Conservation (phyloP, 2,888 invertebrate genomes). For the Hyposoter dolosus region DNA sequence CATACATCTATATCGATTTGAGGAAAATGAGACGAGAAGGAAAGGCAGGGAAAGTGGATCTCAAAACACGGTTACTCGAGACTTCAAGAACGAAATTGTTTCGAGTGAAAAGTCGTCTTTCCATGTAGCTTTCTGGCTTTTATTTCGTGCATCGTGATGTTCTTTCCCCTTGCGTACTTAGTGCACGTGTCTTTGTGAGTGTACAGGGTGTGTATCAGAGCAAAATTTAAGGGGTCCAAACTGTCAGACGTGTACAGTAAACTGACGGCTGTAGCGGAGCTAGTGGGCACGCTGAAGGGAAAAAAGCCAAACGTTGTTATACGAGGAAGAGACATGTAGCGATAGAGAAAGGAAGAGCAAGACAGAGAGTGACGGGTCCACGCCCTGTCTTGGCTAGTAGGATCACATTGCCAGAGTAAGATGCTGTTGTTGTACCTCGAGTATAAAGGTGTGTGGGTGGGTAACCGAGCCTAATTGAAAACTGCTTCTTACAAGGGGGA, state of each 20-base stretch:
- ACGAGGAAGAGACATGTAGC: background rate
- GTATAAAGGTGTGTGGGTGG: conserved; percentile 41
- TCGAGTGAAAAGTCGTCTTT: conserved; percentile 51
- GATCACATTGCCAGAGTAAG: conserved; percentile 37
- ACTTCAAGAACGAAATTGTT: conserved; percentile 48
- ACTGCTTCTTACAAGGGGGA: conserved; percentile 39
- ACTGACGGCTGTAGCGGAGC: conserved; percentile 15
- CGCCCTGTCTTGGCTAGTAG: conserved; percentile 25
- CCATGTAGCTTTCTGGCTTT: conserved; percentile 10
- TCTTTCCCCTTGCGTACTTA: conserved; percentile 27
- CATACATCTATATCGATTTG: conserved; percentile 20
- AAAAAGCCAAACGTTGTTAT: conserved; percentile 35
- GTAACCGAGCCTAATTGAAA: conserved; percentile 68
- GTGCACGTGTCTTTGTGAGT: background rate
- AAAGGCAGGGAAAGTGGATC: conserved; percentile 36
- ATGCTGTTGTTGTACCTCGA: conserved; percentile 49
- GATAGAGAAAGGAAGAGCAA: conserved; percentile 3
- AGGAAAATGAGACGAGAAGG: conserved; percentile 40
- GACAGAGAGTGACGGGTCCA: conserved; percentile 60
- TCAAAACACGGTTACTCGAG: conserved; percentile 49
- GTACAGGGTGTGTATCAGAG: background rate
- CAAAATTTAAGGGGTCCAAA: background rate
- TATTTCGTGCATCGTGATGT: conserved; percentile 18
- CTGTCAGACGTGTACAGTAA: conserved; percentile 17
- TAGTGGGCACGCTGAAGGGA: conserved; percentile 23